Base-by-base conservation (phyloP, 1,140 invertebrate genomes). In the Scaptomyza hsui region DNA sequence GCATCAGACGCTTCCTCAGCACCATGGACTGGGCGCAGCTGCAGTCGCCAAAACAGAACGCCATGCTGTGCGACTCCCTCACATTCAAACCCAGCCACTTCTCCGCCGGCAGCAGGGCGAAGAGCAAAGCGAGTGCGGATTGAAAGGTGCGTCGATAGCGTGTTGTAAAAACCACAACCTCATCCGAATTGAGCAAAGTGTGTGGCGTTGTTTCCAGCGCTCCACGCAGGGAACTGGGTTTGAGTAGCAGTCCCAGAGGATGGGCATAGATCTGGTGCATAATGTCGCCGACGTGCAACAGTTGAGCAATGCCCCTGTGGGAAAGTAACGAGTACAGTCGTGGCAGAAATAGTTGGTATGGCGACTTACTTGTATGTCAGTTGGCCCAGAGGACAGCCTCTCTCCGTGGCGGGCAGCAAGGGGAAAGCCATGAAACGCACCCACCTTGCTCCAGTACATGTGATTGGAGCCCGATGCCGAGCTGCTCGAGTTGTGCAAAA, bases 61-160 rank as follows among this genome's bases (percentile, higher is more conserved):
- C 94, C 71, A 96, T 94, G 88, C 95, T 96, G 69, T 96, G 95
- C 26, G 94, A 95, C 82, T 97, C 96, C 5, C 92, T 92, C 56
- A 94, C 92, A 19, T 91, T 91, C 9, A 91, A 39, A 0, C 72
- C 71, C 24, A 90, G 26, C 89, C 90, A 91, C 53, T 92, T 93
- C 5, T 91, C 92, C 3, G 93, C 92, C 9, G 95, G 94, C 16
- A 97, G 90, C 61, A 97, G 93, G 0, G 95, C 94, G 92, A 95
- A 97, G 9, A 97, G 89, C 67, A 97, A 93, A 1, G 96, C 96
- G 35, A 97, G 91, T 3, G 95, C 95, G 83, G 97, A 98, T 91
- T 98, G 97, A 72, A 97, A 97, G 9, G 97, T 98, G 78, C 97
- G 93, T 5, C 96, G 92, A 90, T 97, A 97, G 35, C 95, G 93